phyloP scores from a whole-genome alignment of 2,797 vertebrate species.

The Cetoscarus ocellatus region DNA sequence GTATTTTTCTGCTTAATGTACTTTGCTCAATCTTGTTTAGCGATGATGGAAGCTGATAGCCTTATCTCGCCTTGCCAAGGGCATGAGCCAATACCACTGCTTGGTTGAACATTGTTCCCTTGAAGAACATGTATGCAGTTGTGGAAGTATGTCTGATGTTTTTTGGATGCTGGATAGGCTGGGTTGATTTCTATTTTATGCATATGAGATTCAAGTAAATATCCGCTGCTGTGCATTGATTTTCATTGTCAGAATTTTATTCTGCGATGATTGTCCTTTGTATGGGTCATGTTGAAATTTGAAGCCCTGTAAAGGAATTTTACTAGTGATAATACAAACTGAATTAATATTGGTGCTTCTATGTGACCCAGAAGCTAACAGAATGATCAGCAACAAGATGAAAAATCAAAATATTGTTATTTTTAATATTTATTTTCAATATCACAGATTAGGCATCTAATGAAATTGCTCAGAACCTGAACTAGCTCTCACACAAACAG shows the following conservation, averaged over 20 bases:
- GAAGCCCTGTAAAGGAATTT: not conserved
- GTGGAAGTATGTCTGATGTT: conserved; percentile 33
- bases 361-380: too few species aligned
- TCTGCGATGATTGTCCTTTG: conserved; percentile 17
- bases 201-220: conserved; percentile 56
- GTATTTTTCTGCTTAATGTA: conserved; percentile 90
- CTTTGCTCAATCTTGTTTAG: conserved; percentile 89
- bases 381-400: too few species aligned
- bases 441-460: too few species aligned
- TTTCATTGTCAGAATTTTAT: conserved; percentile 17
- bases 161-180: conserved; percentile 60
- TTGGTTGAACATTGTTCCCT: conserved; percentile 78
- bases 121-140: conserved; percentile 39
- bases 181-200: conserved; percentile 56
- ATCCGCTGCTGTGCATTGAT: conserved; percentile 18
- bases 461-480: too few species aligned
- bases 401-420: too few species aligned
- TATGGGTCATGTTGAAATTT: conserved; percentile 19
- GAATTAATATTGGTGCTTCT: too few species aligned
- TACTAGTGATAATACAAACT: too few species aligned
- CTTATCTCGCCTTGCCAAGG: conserved; percentile 87
- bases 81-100: conserved; percentile 79
- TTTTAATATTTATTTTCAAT: too few species aligned
- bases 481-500: too few species aligned
- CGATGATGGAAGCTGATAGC: conserved; percentile 88